Evolutionary conservation across 2,797 vertebrate genomes (phyloP), one percentile per base, ranked within the genome.

Genomic region (Bucorvus abyssinicus): DNA sequence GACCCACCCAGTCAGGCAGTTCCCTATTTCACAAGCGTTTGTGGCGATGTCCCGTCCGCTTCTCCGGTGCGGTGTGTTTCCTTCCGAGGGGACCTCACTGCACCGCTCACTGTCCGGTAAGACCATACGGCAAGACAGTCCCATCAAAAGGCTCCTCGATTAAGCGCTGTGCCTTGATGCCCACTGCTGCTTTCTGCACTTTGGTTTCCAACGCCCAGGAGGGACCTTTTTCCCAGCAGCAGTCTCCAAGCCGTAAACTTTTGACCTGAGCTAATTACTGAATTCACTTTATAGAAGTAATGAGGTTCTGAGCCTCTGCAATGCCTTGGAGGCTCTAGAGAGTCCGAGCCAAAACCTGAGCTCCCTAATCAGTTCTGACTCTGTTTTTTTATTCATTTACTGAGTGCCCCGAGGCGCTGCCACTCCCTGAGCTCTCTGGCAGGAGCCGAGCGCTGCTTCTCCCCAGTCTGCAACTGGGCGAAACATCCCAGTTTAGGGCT

Each of bases 181-280:
- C 71, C 32, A 73, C 52, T 55, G 50, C 45, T 69, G 34, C 59
- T 89, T 57, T 82, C 79, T 94, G 81, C 78, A 77, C 11, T 89
- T 87, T 56, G 71, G 40, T 76, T 91, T 86, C 84, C n/a, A 38
- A 63, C 1, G 0, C 87, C 89, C 84, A 90, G 71, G 77, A 96
- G 93, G 65, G 94, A 86, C 68, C 64, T 78, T 55, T 88, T 56
- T 84, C 68, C 56, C 70, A 88, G 53, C 74, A 94, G 89, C 78
- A 55, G 27, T n/a, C 90, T 92, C 84, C 90, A 70, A 96, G 89
- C 68, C 6, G 67, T 97, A 94, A 97, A 97, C 97, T 97, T 97
- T 97, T 97, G 96, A 97, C 96, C 96, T 89, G 87, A 93, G 93
- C 90, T 97, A 97, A 97, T 97, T 95, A 91, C 86, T 82, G 93